Conservation (phyloP, 2,888 invertebrate genomes). For the Cancer borealis region DNA sequence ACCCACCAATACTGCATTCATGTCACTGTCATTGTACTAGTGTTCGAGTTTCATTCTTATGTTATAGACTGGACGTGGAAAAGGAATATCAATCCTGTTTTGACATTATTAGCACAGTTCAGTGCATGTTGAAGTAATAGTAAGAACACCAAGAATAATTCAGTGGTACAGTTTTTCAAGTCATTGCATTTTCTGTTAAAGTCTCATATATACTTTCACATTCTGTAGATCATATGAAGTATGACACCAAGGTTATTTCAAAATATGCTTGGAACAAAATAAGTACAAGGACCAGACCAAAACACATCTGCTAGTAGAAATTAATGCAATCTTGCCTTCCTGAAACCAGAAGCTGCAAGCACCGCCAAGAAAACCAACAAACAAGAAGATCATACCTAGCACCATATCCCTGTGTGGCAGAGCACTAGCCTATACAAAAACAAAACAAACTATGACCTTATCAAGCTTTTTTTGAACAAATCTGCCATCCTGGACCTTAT, state of each 20-base stretch:
- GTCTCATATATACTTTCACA: not conserved
- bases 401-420: constrained; percentile 65
- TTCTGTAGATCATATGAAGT: not conserved
- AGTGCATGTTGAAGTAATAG: no score
- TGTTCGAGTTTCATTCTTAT: not conserved
- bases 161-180: no score
- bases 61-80: not conserved
- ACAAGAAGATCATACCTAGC: constrained; percentile 63
- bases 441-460: constrained; percentile 73
- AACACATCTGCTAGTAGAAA: not conserved
- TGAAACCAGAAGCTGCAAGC: constrained; percentile 30
- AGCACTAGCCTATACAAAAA: constrained; percentile 66
- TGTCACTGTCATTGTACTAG: not conserved
- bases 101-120: not conserved
- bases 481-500: constrained; percentile 77
- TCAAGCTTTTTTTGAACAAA: constrained; percentile 75
- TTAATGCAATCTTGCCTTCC: not conserved
- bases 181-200: no score
- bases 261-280: not conserved
- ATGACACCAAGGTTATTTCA: no score
- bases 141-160: no score
- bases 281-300: not conserved
- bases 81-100: not conserved
- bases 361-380: constrained; percentile 34
- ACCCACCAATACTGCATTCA: not conserved